These are phyloP conservation scores for Ips nitidus DNA, from an alignment of 1,140 invertebrate genomes.

Conservation along the genomic window DNA sequence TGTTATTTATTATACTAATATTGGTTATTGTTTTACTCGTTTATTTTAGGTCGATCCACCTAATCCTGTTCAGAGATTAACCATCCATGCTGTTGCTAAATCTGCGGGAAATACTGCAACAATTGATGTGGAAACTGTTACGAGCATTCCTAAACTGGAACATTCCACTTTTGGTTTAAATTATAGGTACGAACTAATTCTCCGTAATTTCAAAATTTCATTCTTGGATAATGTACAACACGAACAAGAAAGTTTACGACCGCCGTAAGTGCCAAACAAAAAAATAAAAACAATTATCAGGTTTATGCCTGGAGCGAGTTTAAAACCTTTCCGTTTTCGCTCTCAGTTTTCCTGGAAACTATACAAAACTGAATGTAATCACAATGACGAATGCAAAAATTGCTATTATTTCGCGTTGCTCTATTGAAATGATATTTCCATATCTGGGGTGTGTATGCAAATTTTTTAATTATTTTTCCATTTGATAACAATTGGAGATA, in stretches of 20 bases:
- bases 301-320: too few species aligned
- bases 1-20: neutral
- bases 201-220: neutral
- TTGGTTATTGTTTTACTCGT: too few species aligned
- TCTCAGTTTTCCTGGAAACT: neutral
- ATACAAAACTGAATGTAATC: neutral
- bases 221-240: too few species aligned
- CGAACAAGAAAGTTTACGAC: too few species aligned
- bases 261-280: too few species aligned
- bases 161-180: constrained; percentile 42
- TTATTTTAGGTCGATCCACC: constrained; percentile 55
- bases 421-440: constrained; percentile 29
- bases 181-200: constrained; percentile 35
- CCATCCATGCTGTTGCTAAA: constrained; percentile 40
- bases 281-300: too few species aligned
- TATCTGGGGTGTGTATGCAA: constrained; percentile 25
- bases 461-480: constrained; percentile 34
- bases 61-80: constrained; percentile 48
- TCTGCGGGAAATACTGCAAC: constrained; percentile 32
- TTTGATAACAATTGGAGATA: constrained; percentile 33
- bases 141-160: constrained; percentile 46
- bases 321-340: too few species aligned
- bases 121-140: constrained; percentile 41
- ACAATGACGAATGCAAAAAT: constrained; percentile 12
- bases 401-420: constrained; percentile 20